phyloP scores from a whole-genome alignment of 2,797 vertebrate genomes.

The Choloepus didactylus region DNA sequence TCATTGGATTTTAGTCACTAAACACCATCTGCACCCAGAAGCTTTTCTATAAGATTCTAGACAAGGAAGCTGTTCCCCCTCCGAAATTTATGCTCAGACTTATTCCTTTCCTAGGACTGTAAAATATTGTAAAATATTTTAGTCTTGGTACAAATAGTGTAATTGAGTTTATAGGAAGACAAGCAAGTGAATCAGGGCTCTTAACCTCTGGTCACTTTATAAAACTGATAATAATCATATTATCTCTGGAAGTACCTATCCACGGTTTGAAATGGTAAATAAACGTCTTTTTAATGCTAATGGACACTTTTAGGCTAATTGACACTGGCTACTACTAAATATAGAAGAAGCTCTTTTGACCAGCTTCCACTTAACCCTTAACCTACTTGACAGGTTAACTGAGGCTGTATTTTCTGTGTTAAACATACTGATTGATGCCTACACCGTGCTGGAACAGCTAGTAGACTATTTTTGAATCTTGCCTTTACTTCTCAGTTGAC shows the following conservation, averaged over 20 bases:
- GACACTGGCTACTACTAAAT: not conserved
- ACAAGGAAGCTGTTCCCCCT: not conserved
- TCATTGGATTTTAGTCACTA: not conserved
- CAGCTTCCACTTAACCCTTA: not conserved
- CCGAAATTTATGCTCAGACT: conserved; percentile 13
- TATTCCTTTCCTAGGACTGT: not conserved
- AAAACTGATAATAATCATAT: conserved; percentile 18
- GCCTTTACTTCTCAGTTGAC: not conserved
- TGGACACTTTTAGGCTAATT: not conserved
- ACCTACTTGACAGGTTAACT: conserved; percentile 30
- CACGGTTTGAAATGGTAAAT: not conserved
- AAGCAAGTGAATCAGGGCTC: not conserved
- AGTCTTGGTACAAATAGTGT: not conserved
- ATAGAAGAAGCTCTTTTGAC: not conserved
- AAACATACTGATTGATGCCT: not conserved
- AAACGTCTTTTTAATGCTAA: conserved; percentile 20
- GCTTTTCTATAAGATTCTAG: conserved; percentile 35
- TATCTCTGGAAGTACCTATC: not conserved
- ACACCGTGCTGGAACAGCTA: not conserved
- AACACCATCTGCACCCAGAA: not conserved
- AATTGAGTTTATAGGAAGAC: conserved; percentile 8
- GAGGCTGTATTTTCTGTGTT: conserved; percentile 19
- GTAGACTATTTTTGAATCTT: not conserved
- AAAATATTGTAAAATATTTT: not conserved
- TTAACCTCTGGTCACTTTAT: not conserved